Evolutionary conservation across 2,888 invertebrate genomes (phyloP).

Genomic region (Dolomedes plantarius): DNA sequence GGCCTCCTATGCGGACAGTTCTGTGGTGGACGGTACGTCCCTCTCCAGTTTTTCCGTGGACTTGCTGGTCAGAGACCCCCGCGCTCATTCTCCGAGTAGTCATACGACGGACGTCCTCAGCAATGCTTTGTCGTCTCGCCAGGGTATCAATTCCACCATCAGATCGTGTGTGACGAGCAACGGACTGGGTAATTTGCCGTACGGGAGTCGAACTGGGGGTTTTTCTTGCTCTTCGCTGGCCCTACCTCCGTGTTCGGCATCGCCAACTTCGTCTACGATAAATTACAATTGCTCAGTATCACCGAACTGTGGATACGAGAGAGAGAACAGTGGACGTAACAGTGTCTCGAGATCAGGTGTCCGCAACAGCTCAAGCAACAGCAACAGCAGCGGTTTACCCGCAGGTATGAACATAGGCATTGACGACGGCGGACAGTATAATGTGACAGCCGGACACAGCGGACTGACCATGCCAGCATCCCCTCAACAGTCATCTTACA

Average conservation of each 20-base stretch:
- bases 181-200: slow-evolving; percentile 48
- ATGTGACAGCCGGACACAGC: slow-evolving; percentile 10
- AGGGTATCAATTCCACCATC: slow-evolving; percentile 26
- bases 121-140: slow-evolving; percentile 37
- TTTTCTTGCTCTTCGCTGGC: slow-evolving; percentile 42
- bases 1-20: slow-evolving; percentile 21
- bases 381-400: slow-evolving; percentile 47
- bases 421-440: slow-evolving; percentile 45
- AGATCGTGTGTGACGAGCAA: slow-evolving; percentile 60
- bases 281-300: slow-evolving; percentile 62
- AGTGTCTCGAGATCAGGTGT: slow-evolving; percentile 36
- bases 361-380: slow-evolving; percentile 45
- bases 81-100: slow-evolving; percentile 41
- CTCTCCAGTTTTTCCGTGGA: slow-evolving; percentile 65
- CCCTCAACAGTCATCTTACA: slow-evolving; percentile 49
- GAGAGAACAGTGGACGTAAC: slow-evolving; percentile 40
- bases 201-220: slow-evolving; percentile 24
- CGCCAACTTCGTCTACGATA: slow-evolving; percentile 38
- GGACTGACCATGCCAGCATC: slow-evolving; percentile 46
- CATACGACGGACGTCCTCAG: slow-evolving; percentile 47
- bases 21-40: slow-evolving; percentile 49
- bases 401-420: slow-evolving; percentile 17
- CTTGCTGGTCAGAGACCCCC: slow-evolving; percentile 51
- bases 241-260: slow-evolving; percentile 56
- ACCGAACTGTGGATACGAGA: slow-evolving; percentile 55